Base-by-base conservation (phyloP, 2,888 invertebrate genomes). In the Metacarcinus magister region DNA sequence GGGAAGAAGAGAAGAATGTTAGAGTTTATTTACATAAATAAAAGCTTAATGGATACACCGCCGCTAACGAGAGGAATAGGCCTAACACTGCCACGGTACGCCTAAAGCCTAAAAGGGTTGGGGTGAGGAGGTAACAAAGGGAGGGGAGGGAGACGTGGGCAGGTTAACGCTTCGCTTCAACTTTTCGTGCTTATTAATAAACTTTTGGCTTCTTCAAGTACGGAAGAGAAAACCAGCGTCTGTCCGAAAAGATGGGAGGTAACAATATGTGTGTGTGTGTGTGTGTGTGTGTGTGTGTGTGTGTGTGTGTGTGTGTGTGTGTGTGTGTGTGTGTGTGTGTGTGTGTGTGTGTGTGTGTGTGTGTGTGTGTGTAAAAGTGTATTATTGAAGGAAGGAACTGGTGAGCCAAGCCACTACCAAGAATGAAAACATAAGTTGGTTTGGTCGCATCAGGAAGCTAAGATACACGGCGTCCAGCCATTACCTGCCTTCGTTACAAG, bases 261-360 rank as follows among this genome's bases (percentile, higher is more conserved):
- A 23, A 67, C 19, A 19, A 16, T 94, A 46, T 94, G 75, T 94
- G 87, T 94, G 87, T 94, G 87, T 94, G 87, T 94, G 87, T 94
- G 87, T 94, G 75, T 94, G 87, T 94, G 75, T 94, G 87, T 94
- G 28, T 91, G 91, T 91, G 91, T 91, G 91, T 91, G 91, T 91
- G 91, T 91, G 91, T 91, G 91, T 91, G 91, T 44, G 91, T 91
- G 91, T 91, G 92, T 46, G 92, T 92, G 92, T 92, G 92, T 46
- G 92, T 92, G 92, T 91, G 92, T 92, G 92, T 92, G 92, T 92
- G 92, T 92, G 92, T 92, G 92, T 92, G 92, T 92, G 92, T 92
- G 92, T 92, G 92, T 92, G 92, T 92, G 92, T 46, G 92, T 92
- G 92, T 92, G 92, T 46, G 92, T 92, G 92, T 92, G 92, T 92